Conservation (phyloP, 2,888 invertebrate species). For the Cosmia pyralina region DNA sequence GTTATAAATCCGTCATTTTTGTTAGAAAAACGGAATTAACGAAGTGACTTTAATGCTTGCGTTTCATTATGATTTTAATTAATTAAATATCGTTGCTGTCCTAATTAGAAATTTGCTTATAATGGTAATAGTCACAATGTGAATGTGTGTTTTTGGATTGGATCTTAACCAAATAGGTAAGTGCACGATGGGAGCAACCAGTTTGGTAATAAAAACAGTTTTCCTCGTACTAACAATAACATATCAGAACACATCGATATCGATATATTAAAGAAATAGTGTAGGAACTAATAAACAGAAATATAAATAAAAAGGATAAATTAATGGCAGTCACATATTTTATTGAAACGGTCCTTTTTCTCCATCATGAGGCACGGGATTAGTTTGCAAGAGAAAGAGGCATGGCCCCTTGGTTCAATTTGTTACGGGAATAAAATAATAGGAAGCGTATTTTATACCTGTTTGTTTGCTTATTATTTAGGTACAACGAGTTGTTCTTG, state of each 20-base stretch:
- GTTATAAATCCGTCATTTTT: constrained; percentile 42
- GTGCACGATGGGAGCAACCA: background rate
- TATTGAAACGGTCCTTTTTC: constrained; percentile 48
- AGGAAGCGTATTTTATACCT: constrained; percentile 1
- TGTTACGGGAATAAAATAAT: constrained; percentile 35
- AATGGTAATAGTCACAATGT: background rate
- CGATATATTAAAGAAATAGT: constrained; percentile 40
- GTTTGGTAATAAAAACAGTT: background rate
- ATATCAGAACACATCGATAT: constrained; percentile 12
- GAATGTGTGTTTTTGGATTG: background rate
- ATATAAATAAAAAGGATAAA: constrained; percentile 62
- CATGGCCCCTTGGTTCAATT: constrained; percentile 40
- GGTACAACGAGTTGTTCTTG: background rate
- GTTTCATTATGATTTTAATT: constrained; percentile 50
- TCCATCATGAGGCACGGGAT: constrained; percentile 50
- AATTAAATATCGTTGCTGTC: constrained; percentile 16
- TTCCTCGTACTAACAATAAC: constrained; percentile 3
- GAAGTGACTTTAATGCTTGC: constrained; percentile 25
- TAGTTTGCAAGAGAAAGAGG: constrained; percentile 57
- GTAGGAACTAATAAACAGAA: constrained; percentile 52
- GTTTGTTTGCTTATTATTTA: constrained; percentile 5
- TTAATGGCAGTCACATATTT: constrained; percentile 61
- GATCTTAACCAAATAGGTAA: background rate
- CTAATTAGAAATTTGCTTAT: constrained; percentile 5
- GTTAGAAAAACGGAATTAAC: constrained; percentile 32